Evolutionary conservation across 2,888 invertebrate species (phyloP).

Genomic region (Aphrophora alni): DNA sequence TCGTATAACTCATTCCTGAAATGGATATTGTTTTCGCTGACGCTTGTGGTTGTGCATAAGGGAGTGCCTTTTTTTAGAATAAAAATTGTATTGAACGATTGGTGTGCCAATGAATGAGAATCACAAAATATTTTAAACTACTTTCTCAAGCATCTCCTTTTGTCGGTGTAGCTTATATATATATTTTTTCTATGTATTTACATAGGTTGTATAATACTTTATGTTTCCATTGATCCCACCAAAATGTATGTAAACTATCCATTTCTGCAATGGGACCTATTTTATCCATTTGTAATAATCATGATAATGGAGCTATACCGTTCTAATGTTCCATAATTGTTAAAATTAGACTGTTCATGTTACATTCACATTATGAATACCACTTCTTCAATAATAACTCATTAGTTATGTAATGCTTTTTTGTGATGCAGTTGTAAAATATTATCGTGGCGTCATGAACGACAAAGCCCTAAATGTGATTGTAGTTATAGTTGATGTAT

Average conservation of each 20-base stretch:
- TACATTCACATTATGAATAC: constrained; percentile 36
- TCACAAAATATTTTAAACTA: not conserved
- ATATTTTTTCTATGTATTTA: constrained; percentile 22
- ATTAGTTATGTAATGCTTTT: constrained; percentile 34
- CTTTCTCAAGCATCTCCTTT: not conserved
- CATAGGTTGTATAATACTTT: constrained; percentile 10
- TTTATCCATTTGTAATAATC: not conserved
- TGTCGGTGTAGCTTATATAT: constrained; percentile 18
- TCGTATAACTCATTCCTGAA: constrained; percentile 17
- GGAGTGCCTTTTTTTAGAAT: constrained; percentile 27
- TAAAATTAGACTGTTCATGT: constrained; percentile 13
- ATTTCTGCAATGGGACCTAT: constrained; percentile 4
- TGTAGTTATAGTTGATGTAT: constrained; percentile 34
- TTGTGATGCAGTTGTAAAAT: constrained; percentile 40
- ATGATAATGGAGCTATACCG: not conserved
- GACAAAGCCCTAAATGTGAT: constrained; percentile 28
- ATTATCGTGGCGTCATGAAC: constrained; percentile 18
- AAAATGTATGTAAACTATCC: constrained; percentile 12
- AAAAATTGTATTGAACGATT: not conserved
- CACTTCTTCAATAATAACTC: constrained; percentile 37
- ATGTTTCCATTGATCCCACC: constrained; percentile 26
- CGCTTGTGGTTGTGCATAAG: constrained; percentile 11
- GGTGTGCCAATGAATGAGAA: constrained; percentile 24
- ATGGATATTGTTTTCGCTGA: not conserved
- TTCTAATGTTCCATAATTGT: not conserved